Evolutionary conservation across 2,797 vertebrate species (phyloP).

Genomic region (Anguilla marmorata): DNA sequence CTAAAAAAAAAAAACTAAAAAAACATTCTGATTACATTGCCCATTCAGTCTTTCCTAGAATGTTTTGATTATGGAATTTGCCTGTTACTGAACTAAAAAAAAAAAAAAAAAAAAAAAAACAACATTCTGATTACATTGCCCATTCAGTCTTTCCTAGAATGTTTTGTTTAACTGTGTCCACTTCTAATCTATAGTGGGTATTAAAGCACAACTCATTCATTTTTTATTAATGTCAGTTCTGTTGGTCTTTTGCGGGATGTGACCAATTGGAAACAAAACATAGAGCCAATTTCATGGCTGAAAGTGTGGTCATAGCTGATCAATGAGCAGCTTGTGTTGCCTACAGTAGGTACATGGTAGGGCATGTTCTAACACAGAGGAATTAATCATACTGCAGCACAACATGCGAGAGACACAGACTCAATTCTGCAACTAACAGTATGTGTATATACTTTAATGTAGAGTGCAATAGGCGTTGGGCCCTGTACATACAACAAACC

Average conservation of each 20-base stretch:
- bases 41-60: background rate
- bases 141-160: constrained; percentile 1
- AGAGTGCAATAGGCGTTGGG: background rate
- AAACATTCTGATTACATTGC: background rate
- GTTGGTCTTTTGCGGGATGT: background rate
- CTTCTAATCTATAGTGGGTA: background rate
- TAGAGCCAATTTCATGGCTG: background rate
- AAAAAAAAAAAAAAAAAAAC: too few species aligned
- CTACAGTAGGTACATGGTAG: background rate
- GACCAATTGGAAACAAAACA: background rate
- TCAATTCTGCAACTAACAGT: background rate
- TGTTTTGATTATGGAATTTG: background rate
- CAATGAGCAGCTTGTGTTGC: background rate
- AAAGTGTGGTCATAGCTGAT: background rate
- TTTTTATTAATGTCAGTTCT: background rate
- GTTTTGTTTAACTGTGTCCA: background rate
- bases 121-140: background rate
- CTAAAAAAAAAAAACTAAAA: background rate
- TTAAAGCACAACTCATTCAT: constrained; percentile 1
- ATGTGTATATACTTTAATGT: background rate
- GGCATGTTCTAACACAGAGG: background rate
- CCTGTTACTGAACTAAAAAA: background rate
- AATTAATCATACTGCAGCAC: background rate
- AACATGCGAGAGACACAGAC: background rate
- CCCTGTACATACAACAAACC: background rate